Conservation (phyloP, 2,797 vertebrate genomes). For the Hyperoplus immaculatus region DNA sequence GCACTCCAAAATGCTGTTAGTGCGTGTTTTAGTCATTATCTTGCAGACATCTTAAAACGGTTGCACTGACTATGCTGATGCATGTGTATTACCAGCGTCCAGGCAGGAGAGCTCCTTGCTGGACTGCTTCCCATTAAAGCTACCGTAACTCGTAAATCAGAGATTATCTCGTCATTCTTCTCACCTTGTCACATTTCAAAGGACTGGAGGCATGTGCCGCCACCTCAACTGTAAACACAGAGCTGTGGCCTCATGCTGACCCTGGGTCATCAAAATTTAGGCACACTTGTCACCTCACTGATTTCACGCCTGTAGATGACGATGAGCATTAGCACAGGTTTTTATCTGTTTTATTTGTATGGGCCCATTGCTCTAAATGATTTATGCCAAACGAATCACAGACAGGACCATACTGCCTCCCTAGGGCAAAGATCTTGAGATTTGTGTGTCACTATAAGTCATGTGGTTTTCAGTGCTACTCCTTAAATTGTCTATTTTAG, state of each 20-base stretch:
- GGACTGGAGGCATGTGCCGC: slow-evolving; percentile 72
- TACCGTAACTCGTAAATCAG: slow-evolving; percentile 80
- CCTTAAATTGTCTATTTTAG: background rate
- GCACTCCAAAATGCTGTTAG: background rate
- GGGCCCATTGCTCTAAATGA: slow-evolving; percentile 36
- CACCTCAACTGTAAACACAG: slow-evolving; percentile 79
- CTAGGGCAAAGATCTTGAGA: slow-evolving; percentile 39
- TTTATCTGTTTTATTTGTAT: slow-evolving; percentile 43
- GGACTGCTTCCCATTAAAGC: slow-evolving; percentile 40
- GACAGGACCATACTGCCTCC: slow-evolving; percentile 4
- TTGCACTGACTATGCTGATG: background rate
- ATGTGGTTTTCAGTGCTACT: slow-evolving; percentile 24
- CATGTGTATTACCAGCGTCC: slow-evolving; percentile 6
- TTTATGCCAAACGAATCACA: slow-evolving; percentile 60
- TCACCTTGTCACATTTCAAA: slow-evolving; percentile 77
- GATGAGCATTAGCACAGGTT: slow-evolving; percentile 60
- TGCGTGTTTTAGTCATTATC: background rate
- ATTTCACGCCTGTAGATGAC: slow-evolving; percentile 78
- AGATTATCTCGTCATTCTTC: slow-evolving; percentile 73
- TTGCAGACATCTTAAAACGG: slow-evolving; percentile 4
- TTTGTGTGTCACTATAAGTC: slow-evolving; percentile 18
- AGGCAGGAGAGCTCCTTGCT: slow-evolving; percentile 23
- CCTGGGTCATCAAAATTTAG: slow-evolving; percentile 76
- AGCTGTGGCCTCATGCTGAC: slow-evolving; percentile 69
- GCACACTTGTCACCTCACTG: slow-evolving; percentile 83